Percentiles rank a stretch among this genome's conserved stretches.
phyloP scores from a whole-genome alignment of 2,113 vertebrate species.

The Hydrochoerus hydrochaeris region DNA sequence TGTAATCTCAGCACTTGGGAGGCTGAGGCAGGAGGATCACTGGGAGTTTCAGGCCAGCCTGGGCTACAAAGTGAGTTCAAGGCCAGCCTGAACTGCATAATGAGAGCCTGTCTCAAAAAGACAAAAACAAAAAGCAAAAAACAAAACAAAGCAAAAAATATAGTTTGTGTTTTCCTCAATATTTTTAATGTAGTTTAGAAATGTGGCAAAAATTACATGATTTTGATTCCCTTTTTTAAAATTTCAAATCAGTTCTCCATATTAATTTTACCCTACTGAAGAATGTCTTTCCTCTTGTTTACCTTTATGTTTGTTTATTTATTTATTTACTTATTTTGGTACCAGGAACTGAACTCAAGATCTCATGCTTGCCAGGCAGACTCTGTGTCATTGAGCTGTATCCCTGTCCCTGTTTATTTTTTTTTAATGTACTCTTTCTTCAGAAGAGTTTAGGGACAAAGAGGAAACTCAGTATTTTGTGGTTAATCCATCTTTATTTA shows the following conservation, averaged over 20 bases:
- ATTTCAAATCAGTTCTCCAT: background rate
- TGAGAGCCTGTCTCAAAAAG: too few relatives aligned
- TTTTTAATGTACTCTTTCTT: background rate
- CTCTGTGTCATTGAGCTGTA: too few relatives aligned
- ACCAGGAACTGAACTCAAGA: too few relatives aligned
- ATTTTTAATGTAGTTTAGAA: conserved; percentile 18
- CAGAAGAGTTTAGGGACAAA: background rate
- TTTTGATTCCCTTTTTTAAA: background rate
- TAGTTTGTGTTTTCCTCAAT: background rate
- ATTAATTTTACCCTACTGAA: background rate
- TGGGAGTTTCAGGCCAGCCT: too few relatives aligned
- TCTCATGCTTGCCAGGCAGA: too few relatives aligned
- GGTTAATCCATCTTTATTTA: background rate
- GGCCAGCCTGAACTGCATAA: too few relatives aligned
- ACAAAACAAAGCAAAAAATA: too few relatives aligned
- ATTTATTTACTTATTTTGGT: background rate
- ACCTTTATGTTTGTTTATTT: background rate
- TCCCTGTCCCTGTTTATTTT: too few relatives aligned
- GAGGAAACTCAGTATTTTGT: background rate
- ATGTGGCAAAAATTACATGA: background rate
- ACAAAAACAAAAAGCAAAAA: too few relatives aligned
- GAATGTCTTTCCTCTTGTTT: background rate
- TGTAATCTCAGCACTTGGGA: too few relatives aligned
- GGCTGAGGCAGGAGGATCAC: too few relatives aligned
- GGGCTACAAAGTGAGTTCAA: too few relatives aligned